Evolutionary conservation across 2,888 invertebrate genomes (phyloP).

Genomic region (Leptopilina syphax): DNA sequence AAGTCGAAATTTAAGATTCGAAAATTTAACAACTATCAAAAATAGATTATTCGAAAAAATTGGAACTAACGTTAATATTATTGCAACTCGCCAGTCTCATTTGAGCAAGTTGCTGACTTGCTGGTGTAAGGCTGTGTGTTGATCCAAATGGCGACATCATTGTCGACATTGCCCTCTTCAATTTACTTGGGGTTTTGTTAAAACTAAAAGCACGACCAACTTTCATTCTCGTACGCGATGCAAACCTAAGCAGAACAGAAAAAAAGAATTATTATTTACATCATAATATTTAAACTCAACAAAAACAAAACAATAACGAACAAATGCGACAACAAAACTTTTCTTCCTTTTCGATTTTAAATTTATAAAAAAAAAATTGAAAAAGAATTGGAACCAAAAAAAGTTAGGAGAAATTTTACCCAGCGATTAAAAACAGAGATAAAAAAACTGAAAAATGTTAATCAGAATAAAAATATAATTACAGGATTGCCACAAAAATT

Average conservation of each 20-base stretch:
- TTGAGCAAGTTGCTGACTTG: constrained; percentile 87
- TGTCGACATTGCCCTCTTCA: constrained; percentile 95
- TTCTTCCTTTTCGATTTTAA: constrained; percentile 37
- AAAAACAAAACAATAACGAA: neutral
- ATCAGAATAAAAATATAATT: too few relatives aligned
- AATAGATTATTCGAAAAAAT: constrained; percentile 40
- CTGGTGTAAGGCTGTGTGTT: constrained; percentile 89
- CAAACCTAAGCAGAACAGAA: constrained; percentile 78
- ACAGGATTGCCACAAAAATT: too few relatives aligned
- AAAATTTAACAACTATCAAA: too few relatives aligned
- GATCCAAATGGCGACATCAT: constrained; percentile 95
- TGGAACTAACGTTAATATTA: constrained; percentile 87
- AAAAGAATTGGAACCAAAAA: too few relatives aligned
- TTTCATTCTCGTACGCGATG: constrained; percentile 89
- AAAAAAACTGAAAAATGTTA: too few relatives aligned
- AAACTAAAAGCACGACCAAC: constrained; percentile 97
- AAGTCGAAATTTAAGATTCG: too few relatives aligned
- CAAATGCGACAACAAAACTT: constrained; percentile 43
- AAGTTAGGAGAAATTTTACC: too few relatives aligned
- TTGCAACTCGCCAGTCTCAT: constrained; percentile 92
- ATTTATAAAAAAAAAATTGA: neutral
- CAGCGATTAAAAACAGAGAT: too few relatives aligned
- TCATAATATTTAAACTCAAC: neutral
- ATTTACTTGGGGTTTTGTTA: constrained; percentile 95
- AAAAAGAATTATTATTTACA: constrained; percentile 24